Conservation (phyloP, 1,140 invertebrate genomes). For the Eubasilissa regina region DNA sequence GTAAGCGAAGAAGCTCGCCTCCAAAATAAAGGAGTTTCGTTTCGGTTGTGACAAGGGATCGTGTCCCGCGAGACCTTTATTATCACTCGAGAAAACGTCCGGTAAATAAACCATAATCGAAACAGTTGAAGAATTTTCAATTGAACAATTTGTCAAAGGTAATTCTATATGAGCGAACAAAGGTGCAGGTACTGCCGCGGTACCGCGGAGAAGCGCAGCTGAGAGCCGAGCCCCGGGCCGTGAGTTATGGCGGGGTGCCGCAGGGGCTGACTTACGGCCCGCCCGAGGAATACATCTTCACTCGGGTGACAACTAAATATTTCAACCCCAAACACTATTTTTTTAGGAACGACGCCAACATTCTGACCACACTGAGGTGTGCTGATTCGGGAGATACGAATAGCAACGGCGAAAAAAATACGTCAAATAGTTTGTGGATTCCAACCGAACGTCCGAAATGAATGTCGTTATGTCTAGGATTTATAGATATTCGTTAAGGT, state of each 20-base stretch:
- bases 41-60: slow-evolving; percentile 15
- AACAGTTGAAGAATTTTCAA: slow-evolving; percentile 38
- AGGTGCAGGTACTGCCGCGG: slow-evolving; percentile 1
- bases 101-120: slow-evolving; percentile 33
- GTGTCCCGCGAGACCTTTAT: background rate
- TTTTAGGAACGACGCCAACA: slow-evolving; percentile 45
- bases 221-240: slow-evolving; percentile 1
- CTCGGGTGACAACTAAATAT: slow-evolving; percentile 54
- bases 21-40: slow-evolving; percentile 12
- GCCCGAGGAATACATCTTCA: slow-evolving; percentile 56
- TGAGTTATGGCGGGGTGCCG: slow-evolving; percentile 7
- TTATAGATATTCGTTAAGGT: slow-evolving; percentile 40
- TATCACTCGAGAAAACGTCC: background rate
- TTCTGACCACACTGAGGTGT: slow-evolving; percentile 46
- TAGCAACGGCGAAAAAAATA: slow-evolving; percentile 33
- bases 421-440: slow-evolving; percentile 30
- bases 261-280: slow-evolving; percentile 53
- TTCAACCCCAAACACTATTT: slow-evolving; percentile 46
- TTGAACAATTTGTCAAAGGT: slow-evolving; percentile 42
- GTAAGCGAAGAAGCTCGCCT: slow-evolving; percentile 20
- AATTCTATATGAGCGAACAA: slow-evolving; percentile 32
- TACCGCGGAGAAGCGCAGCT: background rate
- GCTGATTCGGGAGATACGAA: slow-evolving; percentile 26
- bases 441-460: slow-evolving; percentile 31
- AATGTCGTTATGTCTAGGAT: slow-evolving; percentile 32